These are phyloP conservation scores for Phymanthus crucifer DNA, from an alignment of 92 coral and sea anemone genomes.

Conservation along the genomic window DNA sequence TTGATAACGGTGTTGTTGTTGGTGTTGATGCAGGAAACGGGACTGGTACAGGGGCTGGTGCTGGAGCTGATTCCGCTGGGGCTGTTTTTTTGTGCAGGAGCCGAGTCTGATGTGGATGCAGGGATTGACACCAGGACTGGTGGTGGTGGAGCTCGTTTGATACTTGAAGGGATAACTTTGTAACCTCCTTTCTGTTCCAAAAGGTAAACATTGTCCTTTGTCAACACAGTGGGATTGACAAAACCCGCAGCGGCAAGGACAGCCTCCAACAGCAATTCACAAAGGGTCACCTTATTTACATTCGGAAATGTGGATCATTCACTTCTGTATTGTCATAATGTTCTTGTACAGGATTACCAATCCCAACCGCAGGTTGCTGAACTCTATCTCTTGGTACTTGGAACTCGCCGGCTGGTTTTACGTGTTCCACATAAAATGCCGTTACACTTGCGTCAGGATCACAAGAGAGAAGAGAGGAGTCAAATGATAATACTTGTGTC, in stretches of 20 bases:
- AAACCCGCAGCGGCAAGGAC: background rate
- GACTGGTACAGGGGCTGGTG: too few species aligned
- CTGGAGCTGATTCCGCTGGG: too few species aligned
- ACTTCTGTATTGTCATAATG: too few species aligned
- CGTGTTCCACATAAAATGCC: background rate
- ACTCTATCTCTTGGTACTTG: background rate
- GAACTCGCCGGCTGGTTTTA: background rate
- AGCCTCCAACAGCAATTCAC: background rate
- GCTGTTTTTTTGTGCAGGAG: too few species aligned
- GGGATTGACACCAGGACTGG: too few species aligned
- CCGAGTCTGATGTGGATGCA: too few species aligned
- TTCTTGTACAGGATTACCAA: too few species aligned
- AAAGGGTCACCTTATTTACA: background rate
- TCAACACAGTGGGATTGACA: background rate
- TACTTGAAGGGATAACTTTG: background rate
- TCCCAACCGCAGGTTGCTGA: too few species aligned
- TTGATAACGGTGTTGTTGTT: too few species aligned
- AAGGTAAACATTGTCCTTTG: background rate
- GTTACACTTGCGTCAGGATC: constrained; percentile 3
- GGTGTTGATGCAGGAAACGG: too few species aligned
- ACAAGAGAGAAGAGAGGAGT: background rate
- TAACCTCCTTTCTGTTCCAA: background rate
- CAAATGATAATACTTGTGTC: background rate
- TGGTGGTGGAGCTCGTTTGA: background rate
- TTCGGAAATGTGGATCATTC: background rate